These are phyloP conservation scores for Epistrophe eligans DNA, from an alignment of 2,888 invertebrate genomes.

Conservation along the genomic window DNA sequence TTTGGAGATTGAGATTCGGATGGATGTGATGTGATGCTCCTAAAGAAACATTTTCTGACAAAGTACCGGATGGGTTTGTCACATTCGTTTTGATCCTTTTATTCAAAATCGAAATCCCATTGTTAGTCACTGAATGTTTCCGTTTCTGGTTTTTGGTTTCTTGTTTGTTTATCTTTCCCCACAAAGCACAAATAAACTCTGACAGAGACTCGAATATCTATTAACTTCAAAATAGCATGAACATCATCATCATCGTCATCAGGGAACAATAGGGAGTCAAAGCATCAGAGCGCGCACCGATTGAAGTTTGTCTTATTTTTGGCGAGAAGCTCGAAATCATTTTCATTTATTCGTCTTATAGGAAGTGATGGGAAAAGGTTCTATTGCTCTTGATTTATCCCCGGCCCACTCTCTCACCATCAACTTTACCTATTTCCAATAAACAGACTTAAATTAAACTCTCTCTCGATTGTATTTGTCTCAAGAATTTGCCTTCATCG, in stretches of 20 bases:
- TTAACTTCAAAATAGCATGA: conserved; percentile 17
- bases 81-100: conserved; percentile 56
- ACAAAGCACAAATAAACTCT: conserved; percentile 50
- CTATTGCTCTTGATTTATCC: conserved; percentile 15
- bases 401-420: too few relatives aligned
- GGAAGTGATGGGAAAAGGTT: background rate
- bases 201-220: conserved; percentile 47
- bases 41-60: conserved; percentile 58
- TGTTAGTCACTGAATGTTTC: conserved; percentile 43
- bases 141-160: conserved; percentile 38
- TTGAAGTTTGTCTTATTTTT: conserved; percentile 49
- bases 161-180: conserved; percentile 54
- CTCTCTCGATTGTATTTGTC: conserved; percentile 52
- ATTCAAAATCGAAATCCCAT: conserved; percentile 55
- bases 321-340: conserved; percentile 42
- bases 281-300: background rate
- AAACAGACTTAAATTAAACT: conserved; percentile 69
- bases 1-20: background rate
- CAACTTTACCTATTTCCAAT: conserved; percentile 37
- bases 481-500: conserved; percentile 55
- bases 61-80: conserved; percentile 52
- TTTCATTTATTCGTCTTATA: conserved; percentile 19
- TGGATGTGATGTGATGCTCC: conserved; percentile 6
- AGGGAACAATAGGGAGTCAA: background rate
- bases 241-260: background rate